Percentiles rank a stretch among this genome's conserved stretches.
Conservation (phyloP, 2,888 invertebrate genomes). For the Melanotus villosus region DNA sequence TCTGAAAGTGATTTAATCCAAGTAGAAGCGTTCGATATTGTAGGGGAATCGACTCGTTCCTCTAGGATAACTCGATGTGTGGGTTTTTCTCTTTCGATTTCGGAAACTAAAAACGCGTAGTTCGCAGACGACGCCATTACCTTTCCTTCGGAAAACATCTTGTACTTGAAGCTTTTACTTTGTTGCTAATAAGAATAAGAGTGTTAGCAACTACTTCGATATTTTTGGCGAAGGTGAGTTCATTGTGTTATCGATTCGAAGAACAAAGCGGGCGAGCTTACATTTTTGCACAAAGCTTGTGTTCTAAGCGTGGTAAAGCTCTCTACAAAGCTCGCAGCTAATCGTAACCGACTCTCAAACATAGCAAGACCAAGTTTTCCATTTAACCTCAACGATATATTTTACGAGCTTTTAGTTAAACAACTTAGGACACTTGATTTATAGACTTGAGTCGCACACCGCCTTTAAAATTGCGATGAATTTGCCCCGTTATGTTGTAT, state of each 20-base stretch:
- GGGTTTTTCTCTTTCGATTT: not conserved
- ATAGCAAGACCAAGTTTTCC: conserved; percentile 53
- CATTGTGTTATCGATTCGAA: conserved; percentile 44
- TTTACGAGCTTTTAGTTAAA: conserved; percentile 62
- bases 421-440: conserved; percentile 60
- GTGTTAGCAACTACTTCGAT: conserved; percentile 29
- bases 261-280: conserved; percentile 40
- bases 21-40: not conserved
- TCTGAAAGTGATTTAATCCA: conserved; percentile 7
- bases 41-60: not conserved
- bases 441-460: conserved; percentile 49
- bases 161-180: conserved; percentile 15
- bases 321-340: conserved; percentile 49
- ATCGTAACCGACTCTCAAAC: conserved; percentile 49
- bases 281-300: conserved; percentile 47
- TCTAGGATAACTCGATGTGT: not conserved
- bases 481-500: conserved; percentile 37
- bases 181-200: conserved; percentile 32
- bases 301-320: conserved; percentile 44
- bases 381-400: conserved; percentile 60
- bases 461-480: conserved; percentile 49
- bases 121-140: not conserved
- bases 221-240: conserved; percentile 35
- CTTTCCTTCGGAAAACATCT: conserved; percentile 1
- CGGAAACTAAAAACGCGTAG: not conserved